A percentile compares a stretch with the other conserved stretches of the same genome.
Evolutionary conservation across 2,888 invertebrate species (phyloP).

Genomic region (Epirrhoe tristata): DNA sequence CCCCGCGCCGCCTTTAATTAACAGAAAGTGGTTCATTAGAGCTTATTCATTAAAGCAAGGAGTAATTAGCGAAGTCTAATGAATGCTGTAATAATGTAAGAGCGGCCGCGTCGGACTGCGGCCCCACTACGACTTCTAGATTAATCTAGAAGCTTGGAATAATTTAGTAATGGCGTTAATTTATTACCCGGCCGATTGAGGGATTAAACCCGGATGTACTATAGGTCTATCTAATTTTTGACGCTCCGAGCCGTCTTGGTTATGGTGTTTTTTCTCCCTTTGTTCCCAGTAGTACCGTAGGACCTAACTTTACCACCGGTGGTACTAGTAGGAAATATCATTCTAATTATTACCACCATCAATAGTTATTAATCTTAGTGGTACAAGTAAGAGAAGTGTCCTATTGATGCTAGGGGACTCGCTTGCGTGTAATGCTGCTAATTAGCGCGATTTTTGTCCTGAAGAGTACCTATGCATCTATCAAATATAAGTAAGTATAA

Average conservation of each 20-base stretch:
- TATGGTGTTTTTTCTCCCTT: background rate
- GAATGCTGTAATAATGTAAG: slow-evolving; percentile 92
- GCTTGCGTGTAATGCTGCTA: too few species aligned
- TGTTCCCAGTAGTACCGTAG: too few species aligned
- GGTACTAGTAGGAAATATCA: too few species aligned
- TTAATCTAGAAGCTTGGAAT: slow-evolving; percentile 82
- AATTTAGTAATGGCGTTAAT: slow-evolving; percentile 83
- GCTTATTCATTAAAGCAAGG: slow-evolving; percentile 96
- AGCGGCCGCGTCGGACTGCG: slow-evolving; percentile 83
- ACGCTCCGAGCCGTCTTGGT: background rate
- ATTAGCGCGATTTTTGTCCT: too few species aligned
- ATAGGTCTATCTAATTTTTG: slow-evolving; percentile 3
- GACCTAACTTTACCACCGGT: too few species aligned
- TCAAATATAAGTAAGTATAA: too few species aligned
- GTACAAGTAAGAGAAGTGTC: too few species aligned
- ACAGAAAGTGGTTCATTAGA: slow-evolving; percentile 96
- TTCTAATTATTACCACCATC: too few species aligned
- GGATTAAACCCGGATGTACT: slow-evolving; percentile 61
- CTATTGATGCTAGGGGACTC: too few species aligned
- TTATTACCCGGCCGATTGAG: slow-evolving; percentile 79
- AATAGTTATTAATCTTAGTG: too few species aligned
- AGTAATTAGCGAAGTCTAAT: slow-evolving; percentile 95
- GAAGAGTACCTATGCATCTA: too few species aligned
- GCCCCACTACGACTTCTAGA: slow-evolving; percentile 76
- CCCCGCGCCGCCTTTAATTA: slow-evolving; percentile 91